These are phyloP conservation scores for Indri indri DNA, from an alignment of 2,113 vertebrate species.

Conservation along the genomic window DNA sequence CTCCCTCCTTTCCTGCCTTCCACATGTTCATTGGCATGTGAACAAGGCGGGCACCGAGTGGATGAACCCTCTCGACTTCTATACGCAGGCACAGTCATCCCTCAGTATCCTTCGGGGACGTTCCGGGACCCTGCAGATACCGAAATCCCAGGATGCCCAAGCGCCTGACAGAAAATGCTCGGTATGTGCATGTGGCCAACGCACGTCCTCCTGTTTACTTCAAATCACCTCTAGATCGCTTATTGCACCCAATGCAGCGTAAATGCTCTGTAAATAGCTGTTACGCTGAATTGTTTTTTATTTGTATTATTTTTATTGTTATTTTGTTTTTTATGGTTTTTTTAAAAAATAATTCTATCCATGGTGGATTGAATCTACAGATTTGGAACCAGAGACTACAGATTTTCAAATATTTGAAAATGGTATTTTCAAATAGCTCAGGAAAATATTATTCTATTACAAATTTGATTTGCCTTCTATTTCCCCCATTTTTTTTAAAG, in stretches of 20 bases:
- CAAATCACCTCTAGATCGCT: neutral
- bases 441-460: neutral
- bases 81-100: too few species aligned
- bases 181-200: neutral
- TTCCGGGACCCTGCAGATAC: neutral
- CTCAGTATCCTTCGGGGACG: neutral
- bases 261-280: neutral
- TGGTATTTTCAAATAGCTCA: neutral
- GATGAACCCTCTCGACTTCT: neutral
- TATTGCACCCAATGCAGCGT: neutral
- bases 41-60: rapidly evolving
- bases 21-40: rapidly evolving
- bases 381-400: neutral
- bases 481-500: too few species aligned
- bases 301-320: neutral
- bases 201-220: neutral
- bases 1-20: neutral
- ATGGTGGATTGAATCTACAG: neutral
- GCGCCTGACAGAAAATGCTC: neutral
- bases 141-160: neutral
- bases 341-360: neutral
- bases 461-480: neutral
- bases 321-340: too few species aligned
- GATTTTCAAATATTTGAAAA: too few species aligned
- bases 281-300: neutral